A percentile compares a stretch with the other conserved stretches of the same genome.
Evolutionary conservation across 2,888 invertebrate species (phyloP).

Genomic region (Lochmaea crataegi): DNA sequence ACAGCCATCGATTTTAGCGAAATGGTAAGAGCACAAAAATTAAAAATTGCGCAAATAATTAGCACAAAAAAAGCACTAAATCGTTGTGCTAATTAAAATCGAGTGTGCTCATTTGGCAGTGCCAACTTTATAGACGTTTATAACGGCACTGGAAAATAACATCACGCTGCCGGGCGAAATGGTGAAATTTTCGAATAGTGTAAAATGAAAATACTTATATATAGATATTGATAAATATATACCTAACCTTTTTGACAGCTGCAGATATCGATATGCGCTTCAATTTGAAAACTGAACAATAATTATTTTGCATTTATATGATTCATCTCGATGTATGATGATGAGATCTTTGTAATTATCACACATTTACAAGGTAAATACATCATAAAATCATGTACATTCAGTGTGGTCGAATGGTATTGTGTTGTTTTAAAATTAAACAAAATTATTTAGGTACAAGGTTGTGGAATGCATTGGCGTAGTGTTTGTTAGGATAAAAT

Average conservation of each 20-base stretch:
- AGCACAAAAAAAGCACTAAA: too few species aligned
- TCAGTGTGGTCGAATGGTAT: neutral
- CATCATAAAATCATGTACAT: neutral
- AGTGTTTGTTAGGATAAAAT: neutral
- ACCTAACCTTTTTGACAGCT: neutral
- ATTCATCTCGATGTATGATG: neutral
- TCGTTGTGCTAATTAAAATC: too few species aligned
- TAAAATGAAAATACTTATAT: too few species aligned
- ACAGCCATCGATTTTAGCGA: too few species aligned
- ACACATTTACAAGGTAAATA: neutral
- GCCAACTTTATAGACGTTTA: too few species aligned
- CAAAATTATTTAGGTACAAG: constrained; percentile 4
- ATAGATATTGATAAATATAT: too few species aligned
- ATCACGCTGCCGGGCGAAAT: too few species aligned
- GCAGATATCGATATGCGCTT: neutral
- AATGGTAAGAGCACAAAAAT: too few species aligned
- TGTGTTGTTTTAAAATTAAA: neutral
- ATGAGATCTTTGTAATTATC: neutral
- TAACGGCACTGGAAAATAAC: too few species aligned
- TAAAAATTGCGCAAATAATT: too few species aligned
- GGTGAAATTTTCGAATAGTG: too few species aligned
- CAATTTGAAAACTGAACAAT: neutral
- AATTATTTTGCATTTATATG: neutral
- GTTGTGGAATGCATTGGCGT: constrained; percentile 1
- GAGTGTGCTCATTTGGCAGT: too few species aligned